These are phyloP conservation scores for Hylyphantes graminicola DNA, from an alignment of 1,140 invertebrate genomes.

Conservation along the genomic window DNA sequence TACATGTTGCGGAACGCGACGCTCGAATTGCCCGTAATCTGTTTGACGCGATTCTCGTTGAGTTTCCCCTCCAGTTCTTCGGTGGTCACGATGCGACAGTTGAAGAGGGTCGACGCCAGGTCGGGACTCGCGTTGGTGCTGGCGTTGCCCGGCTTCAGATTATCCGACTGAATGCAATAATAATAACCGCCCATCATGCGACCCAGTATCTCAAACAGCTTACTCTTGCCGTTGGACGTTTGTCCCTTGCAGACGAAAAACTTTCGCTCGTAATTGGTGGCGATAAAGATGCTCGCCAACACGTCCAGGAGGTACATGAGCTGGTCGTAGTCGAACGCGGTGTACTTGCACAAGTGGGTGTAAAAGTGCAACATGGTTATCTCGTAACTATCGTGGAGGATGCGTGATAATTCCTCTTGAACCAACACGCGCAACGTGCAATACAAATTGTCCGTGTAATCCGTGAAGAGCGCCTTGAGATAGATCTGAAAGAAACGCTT, in stretches of 20 bases:
- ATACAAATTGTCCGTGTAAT: constrained; percentile 3
- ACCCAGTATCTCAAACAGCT: constrained; percentile 14
- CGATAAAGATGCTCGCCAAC: constrained; percentile 11
- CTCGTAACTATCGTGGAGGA: not conserved
- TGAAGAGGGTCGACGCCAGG: not conserved
- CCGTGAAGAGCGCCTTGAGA: not conserved
- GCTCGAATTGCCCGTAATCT: constrained; percentile 34
- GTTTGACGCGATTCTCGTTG: constrained; percentile 26
- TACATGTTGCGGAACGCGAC: not conserved
- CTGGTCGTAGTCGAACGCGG: constrained; percentile 9
- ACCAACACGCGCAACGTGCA: not conserved
- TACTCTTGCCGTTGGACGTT: constrained; percentile 14
- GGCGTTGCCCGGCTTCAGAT: not conserved
- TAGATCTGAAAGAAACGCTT: constrained; percentile 5
- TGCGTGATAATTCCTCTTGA: no score
- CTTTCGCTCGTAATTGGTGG: constrained; percentile 44
- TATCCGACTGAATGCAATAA: not conserved
- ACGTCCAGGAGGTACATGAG: constrained; percentile 35
- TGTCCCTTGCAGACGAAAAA: constrained; percentile 21
- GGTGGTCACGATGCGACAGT: not conserved
- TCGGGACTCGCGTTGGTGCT: not conserved
- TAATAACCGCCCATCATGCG: constrained; percentile 1
- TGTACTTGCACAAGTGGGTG: constrained; percentile 4
- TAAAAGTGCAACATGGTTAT: constrained; percentile 14
- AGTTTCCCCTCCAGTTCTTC: constrained; percentile 27